Percentiles rank a stretch among this genome's conserved stretches.
Evolutionary conservation across 1,140 invertebrate genomes (phyloP).

Genomic region (Pteromalus puparum): DNA sequence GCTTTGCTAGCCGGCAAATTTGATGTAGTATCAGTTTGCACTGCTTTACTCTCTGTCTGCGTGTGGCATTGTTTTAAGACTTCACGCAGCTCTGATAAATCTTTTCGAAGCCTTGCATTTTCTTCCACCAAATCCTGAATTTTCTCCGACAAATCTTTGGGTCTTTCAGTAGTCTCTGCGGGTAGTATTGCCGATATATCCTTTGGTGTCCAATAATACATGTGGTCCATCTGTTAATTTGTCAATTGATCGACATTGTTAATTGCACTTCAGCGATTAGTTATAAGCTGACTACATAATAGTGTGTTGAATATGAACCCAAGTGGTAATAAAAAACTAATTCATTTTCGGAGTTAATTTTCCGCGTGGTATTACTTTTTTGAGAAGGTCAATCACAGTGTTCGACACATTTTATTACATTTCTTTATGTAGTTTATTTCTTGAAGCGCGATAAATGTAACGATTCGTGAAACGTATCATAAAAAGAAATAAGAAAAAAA

Average conservation of each 20-base stretch:
- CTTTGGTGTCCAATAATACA: conserved; percentile 92
- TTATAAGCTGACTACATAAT: no score
- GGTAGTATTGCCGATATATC: conserved; percentile 79
- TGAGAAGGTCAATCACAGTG: no score
- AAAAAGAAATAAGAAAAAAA: no score
- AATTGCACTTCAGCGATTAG: conserved; percentile 20
- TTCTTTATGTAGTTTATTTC: no score
- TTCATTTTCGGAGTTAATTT: no score
- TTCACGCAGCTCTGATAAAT: neutral
- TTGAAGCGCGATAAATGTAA: no score
- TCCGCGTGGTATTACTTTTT: no score
- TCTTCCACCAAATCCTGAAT: neutral
- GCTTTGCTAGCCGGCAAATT: neutral
- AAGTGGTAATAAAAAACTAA: no score
- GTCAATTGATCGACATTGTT: conserved; percentile 44
- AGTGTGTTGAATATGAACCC: no score
- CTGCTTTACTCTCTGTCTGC: neutral
- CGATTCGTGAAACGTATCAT: no score
- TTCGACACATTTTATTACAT: no score
- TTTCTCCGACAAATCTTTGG: neutral
- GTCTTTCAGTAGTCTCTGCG: conserved; percentile 73
- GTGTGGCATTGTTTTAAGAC: neutral
- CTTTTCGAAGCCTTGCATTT: neutral
- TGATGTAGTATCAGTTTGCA: neutral
- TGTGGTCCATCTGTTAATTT: conserved; percentile 85